Base-by-base conservation (phyloP, 2,113 vertebrate species). In the Siniperca knerii region DNA sequence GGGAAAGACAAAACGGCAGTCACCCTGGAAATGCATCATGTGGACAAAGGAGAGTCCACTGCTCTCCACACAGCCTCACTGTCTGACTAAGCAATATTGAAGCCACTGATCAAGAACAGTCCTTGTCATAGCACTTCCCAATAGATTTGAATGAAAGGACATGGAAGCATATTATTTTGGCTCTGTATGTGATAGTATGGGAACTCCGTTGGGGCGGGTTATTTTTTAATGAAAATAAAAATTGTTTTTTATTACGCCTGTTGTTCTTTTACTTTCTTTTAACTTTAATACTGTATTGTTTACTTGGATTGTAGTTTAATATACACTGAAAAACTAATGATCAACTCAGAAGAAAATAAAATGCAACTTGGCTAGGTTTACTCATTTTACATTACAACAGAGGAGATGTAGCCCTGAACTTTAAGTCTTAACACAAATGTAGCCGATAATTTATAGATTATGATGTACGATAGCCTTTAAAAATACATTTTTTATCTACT, bases 181-280 rank as follows among this genome's bases (percentile, higher is more conserved):
- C 93, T 95, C 95, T 95, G 93, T 95, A 93, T 95, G 94, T 94
- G 92, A 95, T 92, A 95, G 93, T 94, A 93, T 93, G 93, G 91
- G 92, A 93, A 92, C 92, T 95, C 88, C 95, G 94, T 95, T 92
- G 91, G 93, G 94, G 93, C 80, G 93, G 89, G 95, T 94, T 95
- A 95, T 95, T 96, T 96, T 96, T 96, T 95, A 95, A 95, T 94
- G 91, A 95, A 95, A 95, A 94, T 93, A 95, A 96, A 29, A 95
- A 86, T 95, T 94, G 93, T 94, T 96, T 96, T 96, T 94, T 96
- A 94, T 94, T 91, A 95, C 7, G 57, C 58, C 44, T 87, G 75
- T 76, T 75, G 54, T 20, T 68, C 40, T 21, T 78, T 18, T 55
- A 11, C 0, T 70, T 65, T 4, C 6, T 54, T 60, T 48, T 8